A percentile compares a stretch with the other conserved stretches of the same genome.
Conservation (phyloP, 2,797 vertebrate species). For the Salmo trutta region DNA sequence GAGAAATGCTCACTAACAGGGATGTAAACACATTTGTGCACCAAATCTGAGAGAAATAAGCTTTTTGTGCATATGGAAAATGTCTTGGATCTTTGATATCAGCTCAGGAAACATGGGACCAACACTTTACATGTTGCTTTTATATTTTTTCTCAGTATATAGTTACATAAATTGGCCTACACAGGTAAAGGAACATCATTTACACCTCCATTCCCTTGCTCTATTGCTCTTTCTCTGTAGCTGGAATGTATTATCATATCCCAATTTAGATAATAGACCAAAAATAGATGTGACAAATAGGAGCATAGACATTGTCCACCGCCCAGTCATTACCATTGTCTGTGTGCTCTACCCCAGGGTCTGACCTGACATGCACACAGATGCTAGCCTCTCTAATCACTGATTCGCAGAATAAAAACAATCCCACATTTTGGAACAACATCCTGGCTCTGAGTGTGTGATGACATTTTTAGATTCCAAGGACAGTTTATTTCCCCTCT, state of each 20-base stretch:
- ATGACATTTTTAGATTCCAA: slow-evolving; percentile 81
- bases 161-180: not conserved
- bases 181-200: not conserved
- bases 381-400: not conserved
- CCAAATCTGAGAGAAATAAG: no score
- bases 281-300: slow-evolving; percentile 21
- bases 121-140: no score
- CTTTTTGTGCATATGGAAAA: no score
- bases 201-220: not conserved
- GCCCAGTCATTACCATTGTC: slow-evolving; percentile 16
- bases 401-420: slow-evolving; percentile 6
- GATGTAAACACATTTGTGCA: no score
- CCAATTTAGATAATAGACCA: slow-evolving; percentile 18
- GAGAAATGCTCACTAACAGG: no score
- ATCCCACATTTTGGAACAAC: slow-evolving; percentile 48
- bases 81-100: no score
- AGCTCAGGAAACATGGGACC: no score
- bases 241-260: not conserved
- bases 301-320: slow-evolving; percentile 18
- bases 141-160: no score
- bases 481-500: slow-evolving; percentile 76
- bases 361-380: slow-evolving; percentile 26
- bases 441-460: slow-evolving; percentile 52
- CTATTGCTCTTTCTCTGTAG: not conserved
- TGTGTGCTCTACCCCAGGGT: slow-evolving; percentile 24